Base-by-base conservation (phyloP, 2,113 vertebrate genomes). In the Dicrurus megarhynchus region DNA sequence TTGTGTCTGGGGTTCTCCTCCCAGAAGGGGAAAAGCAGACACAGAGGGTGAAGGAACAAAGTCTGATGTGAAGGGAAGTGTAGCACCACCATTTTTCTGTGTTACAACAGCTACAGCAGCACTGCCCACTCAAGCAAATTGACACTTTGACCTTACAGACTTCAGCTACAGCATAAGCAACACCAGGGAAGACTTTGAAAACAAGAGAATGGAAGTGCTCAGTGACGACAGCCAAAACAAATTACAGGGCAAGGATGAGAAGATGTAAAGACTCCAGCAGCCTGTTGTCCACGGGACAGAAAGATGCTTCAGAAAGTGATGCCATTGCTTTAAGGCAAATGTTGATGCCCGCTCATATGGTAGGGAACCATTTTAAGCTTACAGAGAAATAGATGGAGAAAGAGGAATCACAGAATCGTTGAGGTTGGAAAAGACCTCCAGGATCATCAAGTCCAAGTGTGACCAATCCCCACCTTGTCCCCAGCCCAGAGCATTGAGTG, bases 401-500 rank as follows among this genome's bases (percentile, higher is more conserved):
- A 53, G 41, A 82, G 16, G 4, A 75, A 60, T 82, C 10, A 60
- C 30, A 41, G 61, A 53, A 41, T 32, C 6, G 10, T 0, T 27
- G 1, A 32, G 46, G 53, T 0, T 53, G n/a, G 53, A 52, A 60
- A 68, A 47, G 7, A 2, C 14, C 6, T 47, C 20, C 24, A 30
- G 7, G 20, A 15, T 12, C 16, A 74, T 11, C 6, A 0, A 68
- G 4, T 22, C 13, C 30, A 10, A 15, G 6, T 13, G 17, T 68
- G 46, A 2, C 15, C 4, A 0, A 53, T 47, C 0, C 7, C 10
- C 11, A 59, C n/a, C 13, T 15, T 53, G 53, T 60, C 39, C 15
- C 39, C 37, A 39, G 42, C 44, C 44, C 86, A 81, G 60, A 74
- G 59, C 52, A 0, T 33, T 67, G 4, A 52, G 60, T 59, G 53